phyloP scores from a whole-genome alignment of 1,140 invertebrate genomes.

The Acyrthosiphon pisum region DNA sequence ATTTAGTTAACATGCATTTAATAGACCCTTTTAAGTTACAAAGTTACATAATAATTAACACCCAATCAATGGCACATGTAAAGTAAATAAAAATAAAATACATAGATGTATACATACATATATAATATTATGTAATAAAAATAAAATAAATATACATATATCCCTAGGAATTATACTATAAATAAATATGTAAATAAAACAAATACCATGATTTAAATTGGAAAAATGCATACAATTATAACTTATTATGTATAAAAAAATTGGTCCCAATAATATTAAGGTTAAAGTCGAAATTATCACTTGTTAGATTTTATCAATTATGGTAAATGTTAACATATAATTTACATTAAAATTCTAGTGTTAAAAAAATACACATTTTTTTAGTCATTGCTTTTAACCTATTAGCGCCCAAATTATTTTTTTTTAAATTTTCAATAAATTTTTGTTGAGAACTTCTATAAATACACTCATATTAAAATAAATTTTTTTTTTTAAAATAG shows the following conservation, averaged over 20 bases:
- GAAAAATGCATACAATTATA: not conserved
- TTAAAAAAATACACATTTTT: not conserved
- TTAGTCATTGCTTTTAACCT: not conserved
- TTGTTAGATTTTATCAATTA: not conserved
- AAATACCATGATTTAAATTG: not conserved
- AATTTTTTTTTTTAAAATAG: no score
- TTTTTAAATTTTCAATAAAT: no score
- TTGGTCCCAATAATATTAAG: not conserved
- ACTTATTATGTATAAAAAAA: not conserved
- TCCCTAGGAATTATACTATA: not conserved
- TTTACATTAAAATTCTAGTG: not conserved
- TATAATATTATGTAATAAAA: not conserved
- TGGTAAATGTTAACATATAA: not conserved
- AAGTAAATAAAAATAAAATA: not conserved
- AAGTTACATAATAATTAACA: not conserved
- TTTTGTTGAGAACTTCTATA: no score
- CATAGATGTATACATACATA: not conserved
- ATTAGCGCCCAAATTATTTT: no score
- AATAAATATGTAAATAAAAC: not conserved
- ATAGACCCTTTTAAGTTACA: not conserved
- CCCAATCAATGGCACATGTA: not conserved
- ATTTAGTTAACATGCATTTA: conserved; percentile 11
- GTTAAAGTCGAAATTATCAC: not conserved
- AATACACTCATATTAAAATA: no score
- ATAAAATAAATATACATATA: not conserved